Base-by-base conservation (phyloP, 2,797 vertebrate species). In the Ptychadena robeensis region DNA sequence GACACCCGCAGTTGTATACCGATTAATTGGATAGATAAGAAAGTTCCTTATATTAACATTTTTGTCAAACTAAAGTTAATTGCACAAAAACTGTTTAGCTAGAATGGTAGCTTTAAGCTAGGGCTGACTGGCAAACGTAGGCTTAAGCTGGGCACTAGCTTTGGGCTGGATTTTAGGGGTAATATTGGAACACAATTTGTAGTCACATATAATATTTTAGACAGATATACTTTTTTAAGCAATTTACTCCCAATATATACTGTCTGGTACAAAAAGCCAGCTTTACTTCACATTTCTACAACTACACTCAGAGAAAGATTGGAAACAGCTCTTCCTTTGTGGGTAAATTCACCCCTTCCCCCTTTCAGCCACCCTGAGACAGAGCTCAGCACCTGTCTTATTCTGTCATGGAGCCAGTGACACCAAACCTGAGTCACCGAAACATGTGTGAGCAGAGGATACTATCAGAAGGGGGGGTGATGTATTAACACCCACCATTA, bases 391-490 rank as follows among this genome's bases (percentile, higher is more conserved):
- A 83, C 76, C 82, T 79, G 82, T 79, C 82, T 32, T 53, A 44
- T 40, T 79, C 68, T 82, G 73, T 83, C 70, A 79, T 63, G 40
- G 74, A 48, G 65, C 70, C 28, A 83, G 82, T 83, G 82, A 79
- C 76, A 83, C 82, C 22, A 83, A 27, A 37, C 53, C 48, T 83
- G 76, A 79, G 69, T 83, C 82, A 83, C 76, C 44, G 34, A 83
- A 72, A 73, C 82, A 83, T 79, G 76, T 73, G 75, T 79, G 75
- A 72, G 31, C 74, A 65, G 57, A 74, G 73, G 63, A 63, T 30
- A 57, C 37, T 57, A 37, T 25, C 22, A 73, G 63, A 65, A 57
- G 44, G 22, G 48, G 9, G 31, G 25, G 2, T 18, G 57, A n/a
- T 15, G 10, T 31, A 32, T 32, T 61, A 68, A 79, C 74, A 68